A percentile compares a stretch with the other conserved stretches of the same genome.
Conservation (phyloP, 2,113 vertebrate species). For the Bubo blakistoni region DNA sequence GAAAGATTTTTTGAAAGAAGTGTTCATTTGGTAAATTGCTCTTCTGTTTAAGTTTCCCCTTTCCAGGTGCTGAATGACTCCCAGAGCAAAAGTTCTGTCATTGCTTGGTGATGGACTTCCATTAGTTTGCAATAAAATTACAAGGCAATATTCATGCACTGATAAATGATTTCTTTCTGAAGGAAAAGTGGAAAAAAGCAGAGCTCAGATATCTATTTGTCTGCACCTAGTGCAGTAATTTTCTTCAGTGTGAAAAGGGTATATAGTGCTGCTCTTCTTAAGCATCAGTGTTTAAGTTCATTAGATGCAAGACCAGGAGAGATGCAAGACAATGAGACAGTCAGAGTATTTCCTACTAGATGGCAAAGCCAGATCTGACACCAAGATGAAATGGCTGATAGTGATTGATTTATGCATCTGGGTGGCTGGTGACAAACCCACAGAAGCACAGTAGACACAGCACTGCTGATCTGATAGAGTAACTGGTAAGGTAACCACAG, state of each 20-base stretch:
- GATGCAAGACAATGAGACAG: not conserved
- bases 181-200: not conserved
- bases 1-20: slow-evolving; percentile 5
- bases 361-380: not conserved
- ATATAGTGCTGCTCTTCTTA: not conserved
- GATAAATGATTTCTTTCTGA: not conserved
- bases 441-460: not conserved
- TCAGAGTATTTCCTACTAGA: not conserved
- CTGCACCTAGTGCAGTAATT: not conserved
- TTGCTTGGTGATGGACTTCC: not conserved
- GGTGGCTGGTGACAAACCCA: not conserved
- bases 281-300: not conserved
- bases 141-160: not conserved
- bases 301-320: not conserved
- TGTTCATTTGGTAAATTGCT: slow-evolving; percentile 23
- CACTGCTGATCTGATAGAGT: not conserved
- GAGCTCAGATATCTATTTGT: not conserved
- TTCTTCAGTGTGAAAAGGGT: not conserved
- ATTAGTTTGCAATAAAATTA: slow-evolving; percentile 21
- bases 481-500: not conserved
- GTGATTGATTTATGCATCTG: not conserved
- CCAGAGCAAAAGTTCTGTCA: not conserved
- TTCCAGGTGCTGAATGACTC: not conserved
- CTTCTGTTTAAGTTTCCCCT: not conserved
- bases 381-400: not conserved